Conservation (phyloP, 2,888 invertebrate species). For the Chrysomela aeneicollis region DNA sequence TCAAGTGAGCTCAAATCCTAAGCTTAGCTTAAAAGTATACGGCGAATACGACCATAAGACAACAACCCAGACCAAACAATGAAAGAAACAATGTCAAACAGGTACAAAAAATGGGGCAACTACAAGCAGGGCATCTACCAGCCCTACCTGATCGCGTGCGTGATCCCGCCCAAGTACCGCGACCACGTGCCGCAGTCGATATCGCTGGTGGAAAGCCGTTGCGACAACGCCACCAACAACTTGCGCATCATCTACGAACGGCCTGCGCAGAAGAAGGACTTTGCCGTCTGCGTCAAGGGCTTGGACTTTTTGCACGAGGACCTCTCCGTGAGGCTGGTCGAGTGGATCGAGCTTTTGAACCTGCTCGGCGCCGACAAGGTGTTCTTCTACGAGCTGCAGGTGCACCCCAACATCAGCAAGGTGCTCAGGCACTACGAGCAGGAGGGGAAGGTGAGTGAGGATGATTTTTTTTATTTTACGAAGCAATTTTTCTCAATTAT, state of each 20-base stretch:
- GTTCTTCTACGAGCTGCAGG: constrained; percentile 88
- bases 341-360: constrained; percentile 91
- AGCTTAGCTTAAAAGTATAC: no score
- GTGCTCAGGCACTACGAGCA: constrained; percentile 71
- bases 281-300: constrained; percentile 91
- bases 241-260: constrained; percentile 82
- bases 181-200: constrained; percentile 82
- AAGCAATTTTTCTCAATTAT: no score
- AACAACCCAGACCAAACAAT: no score
- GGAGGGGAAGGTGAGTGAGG: constrained; percentile 57
- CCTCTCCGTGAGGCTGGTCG: constrained; percentile 85
- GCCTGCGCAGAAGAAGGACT: constrained; percentile 76
- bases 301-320: constrained; percentile 93
- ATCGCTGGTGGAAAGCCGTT: constrained; percentile 83
- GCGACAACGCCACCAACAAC: constrained; percentile 87
- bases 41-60: no score
- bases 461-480: no score
- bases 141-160: constrained; percentile 89
- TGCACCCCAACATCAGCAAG: constrained; percentile 92
- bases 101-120: constrained; percentile 91
- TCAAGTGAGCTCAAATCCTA: no score
- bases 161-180: constrained; percentile 79
- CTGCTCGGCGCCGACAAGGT: constrained; percentile 91
- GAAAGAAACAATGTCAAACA: no score
- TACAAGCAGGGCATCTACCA: constrained; percentile 91